These are phyloP conservation scores for Anoplopoma fimbria DNA, from an alignment of 2,113 vertebrate genomes.

Conservation along the genomic window DNA sequence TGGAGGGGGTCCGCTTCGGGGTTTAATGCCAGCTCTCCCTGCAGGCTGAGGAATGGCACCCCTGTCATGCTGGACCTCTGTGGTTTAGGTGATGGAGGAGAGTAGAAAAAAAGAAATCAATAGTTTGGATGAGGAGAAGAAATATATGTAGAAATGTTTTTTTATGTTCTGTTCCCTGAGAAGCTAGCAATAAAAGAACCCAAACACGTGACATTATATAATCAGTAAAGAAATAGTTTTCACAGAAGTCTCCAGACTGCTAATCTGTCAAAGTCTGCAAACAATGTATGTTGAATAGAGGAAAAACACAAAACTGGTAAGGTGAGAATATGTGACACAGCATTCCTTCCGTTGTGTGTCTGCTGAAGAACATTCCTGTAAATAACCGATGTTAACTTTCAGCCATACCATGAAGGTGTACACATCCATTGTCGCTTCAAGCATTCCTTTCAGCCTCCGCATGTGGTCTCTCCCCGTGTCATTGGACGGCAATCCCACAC, in stretches of 20 bases:
- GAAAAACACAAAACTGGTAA: slow-evolving; percentile 19
- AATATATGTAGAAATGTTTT: not conserved
- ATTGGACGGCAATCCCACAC: slow-evolving; percentile 71
- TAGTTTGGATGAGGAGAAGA: not conserved
- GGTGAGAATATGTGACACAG: not conserved
- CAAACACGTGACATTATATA: not conserved
- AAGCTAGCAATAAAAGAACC: too few species aligned
- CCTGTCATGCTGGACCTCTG: slow-evolving; percentile 72
- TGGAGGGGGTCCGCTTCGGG: slow-evolving; percentile 54
- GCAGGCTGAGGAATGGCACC: slow-evolving; percentile 67
- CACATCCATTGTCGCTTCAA: slow-evolving; percentile 76
- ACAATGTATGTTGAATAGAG: not conserved
- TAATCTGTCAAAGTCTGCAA: not conserved
- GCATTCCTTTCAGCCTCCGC: slow-evolving; percentile 69
- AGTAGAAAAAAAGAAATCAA: not conserved
- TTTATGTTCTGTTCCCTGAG: not conserved
- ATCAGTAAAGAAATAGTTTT: not conserved
- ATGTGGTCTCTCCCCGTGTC: slow-evolving; percentile 66
- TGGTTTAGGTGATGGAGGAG: too few species aligned
- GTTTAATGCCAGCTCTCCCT: slow-evolving; percentile 53
- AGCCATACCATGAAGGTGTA: slow-evolving; percentile 81
- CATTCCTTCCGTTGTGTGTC: slow-evolving; percentile 1
- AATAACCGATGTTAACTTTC: too few species aligned
- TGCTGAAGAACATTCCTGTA: not conserved
- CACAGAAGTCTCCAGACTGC: fast-evolving